Evolutionary conservation across 2,888 invertebrate species (phyloP), one percentile per base, ranked within the genome.

Genomic region (Cantharis rufa): DNA sequence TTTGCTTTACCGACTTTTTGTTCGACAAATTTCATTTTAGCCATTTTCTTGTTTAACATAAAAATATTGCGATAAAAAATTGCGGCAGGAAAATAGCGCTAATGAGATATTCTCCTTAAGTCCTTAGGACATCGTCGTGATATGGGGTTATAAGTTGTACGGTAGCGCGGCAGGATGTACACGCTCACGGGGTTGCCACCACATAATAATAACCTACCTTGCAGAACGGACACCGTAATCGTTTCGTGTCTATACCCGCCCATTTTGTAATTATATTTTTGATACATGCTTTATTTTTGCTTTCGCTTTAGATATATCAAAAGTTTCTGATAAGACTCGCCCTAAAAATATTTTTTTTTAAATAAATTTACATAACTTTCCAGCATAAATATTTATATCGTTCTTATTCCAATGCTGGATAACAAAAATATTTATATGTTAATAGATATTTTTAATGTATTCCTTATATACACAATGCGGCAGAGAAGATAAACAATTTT

Each of bases 261-360:
- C 84, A 86, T 85, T 87, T 87, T 86, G 87, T 87, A 88, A 88
- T 88, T 88, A 87, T 85, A 86, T 87, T 87, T 87, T 86, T 85
- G 86, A 86, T 85, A 84, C 85, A 84, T 82, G 84, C 81, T 81
- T 78, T 79, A 70, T 72, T 78, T 75, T 70, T 70, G 62, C 70
- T 68, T 73, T 63, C 76, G 21, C 75, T 62, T 73, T 74, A 68
- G 72, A 74, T 76, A 71, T 71, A 74, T 73, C 74, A 74, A 70
- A 48, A 71, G 64, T 72, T 68, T 69, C 71, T 70, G 72, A 72
- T 76, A 76, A 76, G 72, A 21, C 63, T 27, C 16, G 32, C 24
- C 28, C 24, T 27, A 15, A 18, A 66, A 63, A 66, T 21, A 21
- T 27, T 69, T 32, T 28, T 69, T 69, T 27, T 27, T 27, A 28